Evolutionary conservation across 2,797 vertebrate species (phyloP), one percentile per base, ranked within the genome.

Genomic region (Vespertilio murinus): DNA sequence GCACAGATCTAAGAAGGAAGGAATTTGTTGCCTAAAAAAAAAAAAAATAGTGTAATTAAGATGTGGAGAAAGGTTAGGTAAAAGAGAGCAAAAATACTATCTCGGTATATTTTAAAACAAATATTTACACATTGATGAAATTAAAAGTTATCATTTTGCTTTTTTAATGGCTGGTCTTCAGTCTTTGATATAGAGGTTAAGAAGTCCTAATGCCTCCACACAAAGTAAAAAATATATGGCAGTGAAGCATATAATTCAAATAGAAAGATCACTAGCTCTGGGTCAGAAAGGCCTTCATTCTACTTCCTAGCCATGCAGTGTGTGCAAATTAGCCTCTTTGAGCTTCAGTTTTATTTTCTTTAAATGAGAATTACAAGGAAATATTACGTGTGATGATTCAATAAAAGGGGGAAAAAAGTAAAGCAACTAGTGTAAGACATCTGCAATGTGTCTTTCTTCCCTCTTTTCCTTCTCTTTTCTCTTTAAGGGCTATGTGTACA

Each of bases 1-100:
- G 61, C 92, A 79, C 5, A n/a, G 5, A 95, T 78, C 71, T 94
- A 94, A 96, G 73, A 70, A 91, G 67, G 71, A 96, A 96, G 49
- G 82, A 91, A 96, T 97, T 89, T 97, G 94, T 91, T 92, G 79
- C 86, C 73, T 94, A 92, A 95, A 87, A 85, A 93, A 93, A 83
- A 52, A 7, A 54, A 59, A 86, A 91, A 54, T 52, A 54, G 52
- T 59, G 28, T 89, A 95, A 87, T 93, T 97, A 96, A 96, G 70
- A 92, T 92, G 28, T 80, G 54, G 52, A 94, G 73, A 94, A 94
- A 89, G 86, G 35, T 38, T 92, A 93, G 54, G n/a, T 73, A 30
- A 69, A 95, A 92, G n/a, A 64, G 47, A 85, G 45, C 54, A 74
- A 65, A 84, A 90, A 49, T 38, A 59, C 42, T 30, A 47, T 47